Evolutionary conservation across 2,797 vertebrate species (phyloP), one percentile per base, ranked within the genome.

Genomic region (Pangasius sanitwongsei): DNA sequence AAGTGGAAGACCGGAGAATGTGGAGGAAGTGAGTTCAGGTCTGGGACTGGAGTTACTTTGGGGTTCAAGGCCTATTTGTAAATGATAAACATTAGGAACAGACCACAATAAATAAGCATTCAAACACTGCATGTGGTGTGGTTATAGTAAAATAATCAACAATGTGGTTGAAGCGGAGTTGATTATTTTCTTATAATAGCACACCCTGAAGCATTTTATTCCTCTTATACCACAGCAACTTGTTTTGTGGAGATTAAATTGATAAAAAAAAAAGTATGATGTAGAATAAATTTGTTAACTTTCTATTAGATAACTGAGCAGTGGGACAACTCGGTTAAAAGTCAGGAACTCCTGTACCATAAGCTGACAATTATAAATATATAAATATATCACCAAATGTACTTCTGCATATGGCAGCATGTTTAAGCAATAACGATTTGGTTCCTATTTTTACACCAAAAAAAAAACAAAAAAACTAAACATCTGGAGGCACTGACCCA

Each of bases 1-100:
- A 88, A 88, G 50, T 81, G 77, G 77, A 89, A 88, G 89, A 90
- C 12, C n/a, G 88, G 87, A 77, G 84, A 87, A 80, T 8, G 12
- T 34, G 23, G 85, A 77, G 72, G 37, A 77, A 48, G 37, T 31
- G 34, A 63, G 20, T 23, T 57, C 31, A 15, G 84, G 31, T 72
- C 57, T n/a, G 70, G 72, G 53, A 44, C 18, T 41, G 50, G 48
- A 37, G 69, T 59, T 41, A 44, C 11, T 86, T 63, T 41, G 0
- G 16, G 57, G 41, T 31, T 67, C 61, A 15, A 41, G 55, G 55
- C 63, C 34, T 48, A 41, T 25, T 82, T 37, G 55, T 50, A 20
- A 31, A 31, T 8, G 7, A 83, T 44, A 34, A 80, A 50, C 11
- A n/a, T 28, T 6, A 28, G 11, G 41, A 25, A 41, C 37, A 70